A percentile compares a stretch with the other conserved stretches of the same genome.
Evolutionary conservation across 1,140 invertebrate genomes (phyloP).

Genomic region (Drosophila sp.): DNA sequence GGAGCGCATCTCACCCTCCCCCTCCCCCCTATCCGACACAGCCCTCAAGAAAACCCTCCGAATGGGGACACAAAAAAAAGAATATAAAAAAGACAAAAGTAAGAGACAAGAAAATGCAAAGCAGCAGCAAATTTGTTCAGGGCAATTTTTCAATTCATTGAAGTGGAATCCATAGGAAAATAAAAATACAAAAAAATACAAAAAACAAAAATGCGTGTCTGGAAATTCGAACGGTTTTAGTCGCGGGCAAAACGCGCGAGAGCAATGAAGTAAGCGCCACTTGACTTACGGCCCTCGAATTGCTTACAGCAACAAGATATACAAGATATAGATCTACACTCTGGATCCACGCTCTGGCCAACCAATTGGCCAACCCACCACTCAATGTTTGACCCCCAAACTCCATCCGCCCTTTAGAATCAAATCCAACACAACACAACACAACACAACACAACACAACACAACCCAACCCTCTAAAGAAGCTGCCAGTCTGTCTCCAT

Average conservation of each 20-base stretch:
- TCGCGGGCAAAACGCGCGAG: conserved; percentile 45
- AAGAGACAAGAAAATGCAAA: conserved; percentile 63
- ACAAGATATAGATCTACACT: conserved; percentile 32
- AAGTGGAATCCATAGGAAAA: conserved; percentile 80
- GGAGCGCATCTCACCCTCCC: not conserved
- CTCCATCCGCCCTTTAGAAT: not conserved
- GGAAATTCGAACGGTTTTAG: conserved; percentile 43
- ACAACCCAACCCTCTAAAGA: conserved; percentile 14
- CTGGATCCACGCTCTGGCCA: conserved; percentile 3
- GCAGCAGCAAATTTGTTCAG: conserved; percentile 77
- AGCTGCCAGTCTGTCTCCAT: conserved; percentile 40
- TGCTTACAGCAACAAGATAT: conserved; percentile 27
- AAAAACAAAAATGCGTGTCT: conserved; percentile 24
- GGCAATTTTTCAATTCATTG: conserved; percentile 83
- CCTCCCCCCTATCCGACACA: conserved; percentile 22
- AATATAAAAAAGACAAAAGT: not conserved
- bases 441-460: too few relatives aligned
- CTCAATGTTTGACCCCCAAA: conserved; percentile 25
- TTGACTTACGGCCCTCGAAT: conserved; percentile 62
- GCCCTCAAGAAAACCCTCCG: conserved; percentile 21
- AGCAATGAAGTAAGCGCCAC: conserved; percentile 65
- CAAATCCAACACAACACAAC: too few relatives aligned
- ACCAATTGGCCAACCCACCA: conserved; percentile 3
- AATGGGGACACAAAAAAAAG: not conserved
- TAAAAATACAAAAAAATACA: conserved; percentile 13